These are phyloP conservation scores for Bagarius yarrelli DNA, from an alignment of 2,113 vertebrate species.

Conservation along the genomic window DNA sequence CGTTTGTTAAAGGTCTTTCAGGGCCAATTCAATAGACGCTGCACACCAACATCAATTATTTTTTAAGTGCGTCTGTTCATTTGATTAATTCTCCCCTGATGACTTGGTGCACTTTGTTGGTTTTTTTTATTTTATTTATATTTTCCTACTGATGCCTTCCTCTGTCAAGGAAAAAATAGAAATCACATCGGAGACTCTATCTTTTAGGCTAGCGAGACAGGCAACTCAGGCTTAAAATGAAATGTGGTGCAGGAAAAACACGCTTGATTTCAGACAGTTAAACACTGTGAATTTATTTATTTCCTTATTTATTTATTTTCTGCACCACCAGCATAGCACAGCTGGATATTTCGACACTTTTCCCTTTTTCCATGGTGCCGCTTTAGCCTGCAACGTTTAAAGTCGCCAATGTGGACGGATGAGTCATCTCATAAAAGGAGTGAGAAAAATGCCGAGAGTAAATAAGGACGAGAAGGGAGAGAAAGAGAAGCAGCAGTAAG, in stretches of 20 bases:
- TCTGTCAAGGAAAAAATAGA: neutral
- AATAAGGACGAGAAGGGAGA: slow-evolving; percentile 10
- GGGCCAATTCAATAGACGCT: slow-evolving; percentile 30
- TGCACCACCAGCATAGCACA: neutral
- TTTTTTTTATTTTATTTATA: neutral
- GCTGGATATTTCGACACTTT: slow-evolving; percentile 20
- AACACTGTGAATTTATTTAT: neutral
- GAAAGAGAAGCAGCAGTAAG: neutral
- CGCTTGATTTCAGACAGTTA: slow-evolving; percentile 5
- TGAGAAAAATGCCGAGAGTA: neutral
- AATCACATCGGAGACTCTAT: neutral
- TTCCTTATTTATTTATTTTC: neutral
- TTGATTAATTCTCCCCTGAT: slow-evolving; percentile 37
- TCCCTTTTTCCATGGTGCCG: neutral
- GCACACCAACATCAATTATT: slow-evolving; percentile 43
- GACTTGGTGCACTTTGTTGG: neutral
- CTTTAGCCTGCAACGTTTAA: slow-evolving; percentile 26
- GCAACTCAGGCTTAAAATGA: neutral
- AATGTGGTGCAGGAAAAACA: neutral
- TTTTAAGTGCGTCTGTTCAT: slow-evolving; percentile 31
- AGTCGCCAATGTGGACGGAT: slow-evolving; percentile 36
- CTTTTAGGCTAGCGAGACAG: neutral
- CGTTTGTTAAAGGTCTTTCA: slow-evolving; percentile 5
- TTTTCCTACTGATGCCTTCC: neutral
- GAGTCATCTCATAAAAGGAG: slow-evolving; percentile 43